Percentiles rank a stretch among this genome's conserved stretches.
Evolutionary conservation across 1,140 invertebrate genomes (phyloP).

Genomic region (Zaprionus ghesquierei): DNA sequence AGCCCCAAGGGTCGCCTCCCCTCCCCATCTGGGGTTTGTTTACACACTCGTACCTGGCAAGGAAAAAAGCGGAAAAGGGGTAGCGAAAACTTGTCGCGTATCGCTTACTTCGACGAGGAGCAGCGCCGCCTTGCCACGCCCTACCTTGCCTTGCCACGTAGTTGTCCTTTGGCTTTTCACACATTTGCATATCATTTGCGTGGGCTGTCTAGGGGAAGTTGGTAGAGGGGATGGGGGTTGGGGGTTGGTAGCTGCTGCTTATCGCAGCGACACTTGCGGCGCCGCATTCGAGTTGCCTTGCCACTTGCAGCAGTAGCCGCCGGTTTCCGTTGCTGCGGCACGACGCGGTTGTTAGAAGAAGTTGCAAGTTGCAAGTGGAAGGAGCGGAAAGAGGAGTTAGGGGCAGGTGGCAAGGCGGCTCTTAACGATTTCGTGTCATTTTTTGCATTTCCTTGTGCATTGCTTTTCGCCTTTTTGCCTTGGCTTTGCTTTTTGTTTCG

Average conservation of each 20-base stretch:
- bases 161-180: constrained; percentile 60
- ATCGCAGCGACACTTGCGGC: constrained; percentile 72
- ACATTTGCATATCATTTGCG: constrained; percentile 76
- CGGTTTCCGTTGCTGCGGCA: constrained; percentile 72
- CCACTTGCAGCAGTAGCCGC: constrained; percentile 24
- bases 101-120: constrained; percentile 25
- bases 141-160: neutral
- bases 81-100: constrained; percentile 34
- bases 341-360: constrained; percentile 69
- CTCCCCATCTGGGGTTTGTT: constrained; percentile 19
- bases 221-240: constrained; percentile 1
- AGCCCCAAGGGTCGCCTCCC: constrained; percentile 4
- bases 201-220: constrained; percentile 11
- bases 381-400: constrained; percentile 31
- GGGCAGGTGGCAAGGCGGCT: constrained; percentile 21
- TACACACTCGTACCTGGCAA: constrained; percentile 4
- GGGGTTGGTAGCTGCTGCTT: constrained; percentile 57
- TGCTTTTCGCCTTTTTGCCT: constrained; percentile 40
- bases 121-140: neutral
- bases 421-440: constrained; percentile 80
- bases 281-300: constrained; percentile 23
- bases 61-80: constrained; percentile 18
- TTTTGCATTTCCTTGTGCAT: constrained; percentile 75
- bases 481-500: constrained; percentile 53
- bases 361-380: neutral